Evolutionary conservation across 2,888 invertebrate species (phyloP).

Genomic region (Thymelicus acteon): DNA sequence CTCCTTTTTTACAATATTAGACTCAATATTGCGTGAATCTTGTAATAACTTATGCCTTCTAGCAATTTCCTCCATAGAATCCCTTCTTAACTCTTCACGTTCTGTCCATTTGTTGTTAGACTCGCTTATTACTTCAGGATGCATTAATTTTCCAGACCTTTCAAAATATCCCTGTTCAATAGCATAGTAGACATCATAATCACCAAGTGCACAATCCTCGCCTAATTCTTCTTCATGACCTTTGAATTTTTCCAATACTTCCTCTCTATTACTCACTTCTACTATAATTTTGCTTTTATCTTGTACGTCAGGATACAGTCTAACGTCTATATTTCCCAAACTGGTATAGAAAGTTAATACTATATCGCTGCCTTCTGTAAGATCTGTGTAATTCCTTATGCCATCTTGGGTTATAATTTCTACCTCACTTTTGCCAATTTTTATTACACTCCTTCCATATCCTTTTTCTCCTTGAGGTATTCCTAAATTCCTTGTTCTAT

Average conservation of each 20-base stretch:
- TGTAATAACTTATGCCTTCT: not conserved
- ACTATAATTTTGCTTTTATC: constrained; percentile 17
- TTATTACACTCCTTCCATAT: constrained; percentile 22
- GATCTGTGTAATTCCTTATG: constrained; percentile 29
- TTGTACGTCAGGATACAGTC: constrained; percentile 17
- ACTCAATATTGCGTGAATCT: constrained; percentile 3
- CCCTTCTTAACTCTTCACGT: constrained; percentile 25
- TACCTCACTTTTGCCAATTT: constrained; percentile 25
- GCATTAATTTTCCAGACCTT: constrained; percentile 20
- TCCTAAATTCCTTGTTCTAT: constrained; percentile 24
- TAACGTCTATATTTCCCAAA: constrained; percentile 19
- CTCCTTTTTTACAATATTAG: not conserved
- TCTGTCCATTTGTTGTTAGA: constrained; percentile 23
- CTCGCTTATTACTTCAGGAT: constrained; percentile 27
- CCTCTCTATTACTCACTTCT: constrained; percentile 18
- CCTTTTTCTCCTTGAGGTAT: constrained; percentile 10
- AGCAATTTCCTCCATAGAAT: constrained; percentile 19
- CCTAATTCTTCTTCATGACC: constrained; percentile 11
- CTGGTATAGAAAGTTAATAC: constrained; percentile 34
- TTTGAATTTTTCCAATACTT: constrained; percentile 4
- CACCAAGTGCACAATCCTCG: not conserved
- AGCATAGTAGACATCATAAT: constrained; percentile 1
- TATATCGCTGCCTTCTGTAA: constrained; percentile 24
- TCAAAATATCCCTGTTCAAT: constrained; percentile 1
- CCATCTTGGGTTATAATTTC: constrained; percentile 32